Conservation (phyloP, 2,888 invertebrate species). For the Heliconius erato region DNA sequence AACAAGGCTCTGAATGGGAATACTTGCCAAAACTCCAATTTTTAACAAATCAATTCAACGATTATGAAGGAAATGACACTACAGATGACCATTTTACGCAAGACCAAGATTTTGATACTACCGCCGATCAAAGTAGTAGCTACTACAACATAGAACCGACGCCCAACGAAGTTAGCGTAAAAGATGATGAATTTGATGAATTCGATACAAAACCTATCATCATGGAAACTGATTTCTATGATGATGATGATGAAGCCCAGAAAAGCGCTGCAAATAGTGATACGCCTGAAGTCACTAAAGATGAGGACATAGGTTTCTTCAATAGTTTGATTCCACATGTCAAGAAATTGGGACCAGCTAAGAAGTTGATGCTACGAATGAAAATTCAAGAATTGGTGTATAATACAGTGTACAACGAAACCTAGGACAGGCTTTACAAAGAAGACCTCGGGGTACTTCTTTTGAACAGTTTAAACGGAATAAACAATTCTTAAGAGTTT, state of each 20-base stretch:
- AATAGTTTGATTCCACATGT: conserved; percentile 81
- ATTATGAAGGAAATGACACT: conserved; percentile 72
- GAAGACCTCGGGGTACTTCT: conserved; percentile 40
- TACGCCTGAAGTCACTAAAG: conserved; percentile 65
- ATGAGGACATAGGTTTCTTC: conserved; percentile 82
- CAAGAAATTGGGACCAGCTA: conserved; percentile 78
- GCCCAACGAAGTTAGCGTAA: conserved; percentile 58
- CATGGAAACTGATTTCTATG: conserved; percentile 81
- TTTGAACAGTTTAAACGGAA: conserved; percentile 26
- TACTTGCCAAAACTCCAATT: conserved; percentile 77
- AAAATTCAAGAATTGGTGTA: conserved; percentile 82
- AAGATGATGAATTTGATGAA: conserved; percentile 81
- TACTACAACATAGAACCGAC: conserved; percentile 65
- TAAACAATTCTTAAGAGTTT: background rate
- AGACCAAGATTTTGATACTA: conserved; percentile 60
- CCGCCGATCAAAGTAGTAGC: conserved; percentile 66
- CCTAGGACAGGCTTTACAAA: conserved; percentile 54
- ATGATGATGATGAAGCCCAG: conserved; percentile 76
- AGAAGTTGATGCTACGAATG: conserved; percentile 81
- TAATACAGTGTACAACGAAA: conserved; percentile 80
- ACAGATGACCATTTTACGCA: conserved; percentile 58
- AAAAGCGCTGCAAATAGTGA: conserved; percentile 58
- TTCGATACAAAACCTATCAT: conserved; percentile 81
- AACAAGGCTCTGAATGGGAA: conserved; percentile 79
- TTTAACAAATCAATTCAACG: conserved; percentile 79